Conservation (phyloP, 2,888 invertebrate species). For the Philhelius pedissequus region DNA sequence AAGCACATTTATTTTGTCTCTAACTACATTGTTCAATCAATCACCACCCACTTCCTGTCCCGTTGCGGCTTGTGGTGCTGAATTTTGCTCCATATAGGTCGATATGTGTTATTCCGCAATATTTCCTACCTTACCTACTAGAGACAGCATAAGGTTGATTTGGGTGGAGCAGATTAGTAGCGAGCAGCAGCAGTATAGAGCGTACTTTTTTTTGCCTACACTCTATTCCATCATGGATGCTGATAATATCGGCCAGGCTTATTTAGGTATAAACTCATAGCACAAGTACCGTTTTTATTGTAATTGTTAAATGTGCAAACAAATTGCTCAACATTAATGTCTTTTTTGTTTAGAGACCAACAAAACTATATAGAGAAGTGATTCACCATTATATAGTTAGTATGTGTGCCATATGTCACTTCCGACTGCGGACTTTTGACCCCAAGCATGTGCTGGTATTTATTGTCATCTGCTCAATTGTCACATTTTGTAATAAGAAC, state of each 20-base stretch:
- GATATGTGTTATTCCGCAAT: constrained; percentile 16
- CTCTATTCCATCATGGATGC: not conserved
- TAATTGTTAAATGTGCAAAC: constrained; percentile 44
- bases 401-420: not conserved
- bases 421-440: constrained; percentile 12
- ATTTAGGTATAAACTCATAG: not conserved
- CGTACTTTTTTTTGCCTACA: not conserved
- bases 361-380: not conserved
- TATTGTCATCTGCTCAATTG: constrained; percentile 11
- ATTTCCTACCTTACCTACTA: not conserved
- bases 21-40: constrained; percentile 52
- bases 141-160: not conserved
- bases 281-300: not conserved
- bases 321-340: constrained; percentile 46
- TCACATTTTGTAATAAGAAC: not conserved
- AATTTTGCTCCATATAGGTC: constrained; percentile 3
- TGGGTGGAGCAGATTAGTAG: constrained; percentile 3
- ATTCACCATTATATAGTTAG: not conserved
- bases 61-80: not conserved
- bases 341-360: constrained; percentile 3
- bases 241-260: not conserved
- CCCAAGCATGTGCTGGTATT: not conserved
- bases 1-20: constrained; percentile 50
- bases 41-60: constrained; percentile 62
- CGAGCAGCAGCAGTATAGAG: not conserved